Evolutionary conservation across 1,140 invertebrate genomes (phyloP), one percentile per base, ranked within the genome.

Genomic region (Diachasma alloeum): DNA sequence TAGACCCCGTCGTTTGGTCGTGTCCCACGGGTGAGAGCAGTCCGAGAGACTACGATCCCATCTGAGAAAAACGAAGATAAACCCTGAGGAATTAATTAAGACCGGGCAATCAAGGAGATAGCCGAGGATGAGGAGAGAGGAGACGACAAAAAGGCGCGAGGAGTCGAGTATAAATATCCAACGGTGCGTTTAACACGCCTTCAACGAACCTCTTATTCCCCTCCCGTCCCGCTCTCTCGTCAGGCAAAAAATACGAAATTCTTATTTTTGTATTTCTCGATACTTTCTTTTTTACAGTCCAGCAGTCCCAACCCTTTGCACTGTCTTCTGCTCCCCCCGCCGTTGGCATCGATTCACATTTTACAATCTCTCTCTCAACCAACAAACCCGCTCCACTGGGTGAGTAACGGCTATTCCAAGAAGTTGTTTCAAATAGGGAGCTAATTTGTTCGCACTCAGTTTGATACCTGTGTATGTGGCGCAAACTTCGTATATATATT

Each of bases 371-470:
- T 66, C 31, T 68, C n/a, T 22, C 6, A n/a, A 68, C 31, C 66
- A 68, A 39, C 11, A 39, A 42, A 46, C 78, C 78, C 78, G 76
- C 78, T 75, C 42, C 42, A 72, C 82, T 81, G 80, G 80, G 85
- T 88, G 85, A 87, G 86, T 88, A 87, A 89, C 87, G 87, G 84
- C 87, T 88, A 87, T 89, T 89, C 87, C 85, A 81, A 88, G 86
- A 87, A 89, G 86, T 89, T 87, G 87, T 89, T 89, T 89, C 86
- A 88, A 86, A 88, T 88, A 87, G 86, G 83, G 83, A 85, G 86
- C 87, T 88, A 87, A 89, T 89, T 89, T 84, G 82, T 85, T 85
- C 78, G 74, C 77, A 75, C 44, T 71, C 31, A 22, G 71, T 1
- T 56, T 46, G 26, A 63, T 31, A 63, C 24, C 24, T 63, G 59